Base-by-base conservation (phyloP, 1,140 invertebrate species). In the Pogonus chalceus region DNA sequence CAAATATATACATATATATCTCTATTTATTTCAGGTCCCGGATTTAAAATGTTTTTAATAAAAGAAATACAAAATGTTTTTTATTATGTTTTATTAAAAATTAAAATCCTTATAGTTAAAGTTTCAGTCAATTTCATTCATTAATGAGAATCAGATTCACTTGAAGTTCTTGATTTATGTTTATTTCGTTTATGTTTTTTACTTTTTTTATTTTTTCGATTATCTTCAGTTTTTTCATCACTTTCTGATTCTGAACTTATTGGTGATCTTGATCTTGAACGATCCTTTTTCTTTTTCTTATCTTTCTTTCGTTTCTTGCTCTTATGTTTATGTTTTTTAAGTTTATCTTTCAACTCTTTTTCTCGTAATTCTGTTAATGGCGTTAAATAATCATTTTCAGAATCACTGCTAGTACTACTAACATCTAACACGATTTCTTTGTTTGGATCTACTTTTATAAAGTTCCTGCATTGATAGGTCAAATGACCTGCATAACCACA, bases 391-490 rank as follows among this genome's bases (percentile, higher is more conserved):
- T 92, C 84, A 20, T 66, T 61, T 53, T 89, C 88, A 35, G 79
- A 82, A 59, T 93, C 89, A 58, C 91, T 95, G 51, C 92, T 96
- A 14, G 94, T 98, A 62, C 91, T 95, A 62, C 91, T 94, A 1
- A 97, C 90, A 72, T 98, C 94, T 52, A 97, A 69, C 1, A 96
- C 85, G 58, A 96, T 90, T 66, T 96, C 92, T 68, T 88, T 90
- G 60, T 86, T 83, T 2, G 83, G 82, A 61, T 87, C 86, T 57
- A 92, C 83, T 79, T 94, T 92, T 26, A 97, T 83, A 72, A 97
- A 96, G 70, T 98, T 98, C 62, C 92, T 74, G 70, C 94, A 98
- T 69, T 98, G 93, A 72, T 88, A 97, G 14, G 94, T 96, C 61
- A 98, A 77, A 72, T 98, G 95, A 23, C 95, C 95, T 54, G 90